These are phyloP conservation scores for Hiodon alosoides DNA, from an alignment of 2,113 vertebrate species.

Conservation along the genomic window DNA sequence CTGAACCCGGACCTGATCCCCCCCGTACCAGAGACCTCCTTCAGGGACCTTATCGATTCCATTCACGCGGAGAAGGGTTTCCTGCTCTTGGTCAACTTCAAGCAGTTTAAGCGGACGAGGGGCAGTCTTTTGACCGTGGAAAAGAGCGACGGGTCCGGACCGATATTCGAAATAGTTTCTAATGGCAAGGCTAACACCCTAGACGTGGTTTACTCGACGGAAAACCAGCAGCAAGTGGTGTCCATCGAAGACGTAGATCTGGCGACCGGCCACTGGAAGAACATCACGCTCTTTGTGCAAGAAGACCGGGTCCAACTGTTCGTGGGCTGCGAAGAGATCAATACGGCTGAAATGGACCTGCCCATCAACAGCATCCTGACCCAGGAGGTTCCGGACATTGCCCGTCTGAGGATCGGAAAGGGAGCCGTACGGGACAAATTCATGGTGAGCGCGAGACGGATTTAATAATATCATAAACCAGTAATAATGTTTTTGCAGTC, in stretches of 20 bases:
- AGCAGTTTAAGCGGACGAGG: constrained; percentile 79
- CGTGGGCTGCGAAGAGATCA: constrained; percentile 89
- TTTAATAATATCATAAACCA: background rate
- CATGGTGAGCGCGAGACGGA: constrained; percentile 67
- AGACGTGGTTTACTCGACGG: constrained; percentile 77
- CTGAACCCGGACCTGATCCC: constrained; percentile 85
- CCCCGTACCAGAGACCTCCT: constrained; percentile 73
- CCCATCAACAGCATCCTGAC: constrained; percentile 82
- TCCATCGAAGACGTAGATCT: constrained; percentile 83
- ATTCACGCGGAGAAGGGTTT: constrained; percentile 87
- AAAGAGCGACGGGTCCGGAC: constrained; percentile 75
- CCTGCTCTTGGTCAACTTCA: constrained; percentile 82
- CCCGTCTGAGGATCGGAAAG: constrained; percentile 80
- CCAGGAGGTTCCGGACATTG: constrained; percentile 70
- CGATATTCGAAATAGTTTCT: constrained; percentile 85
- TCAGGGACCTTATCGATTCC: constrained; percentile 88
- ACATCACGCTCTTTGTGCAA: constrained; percentile 90
- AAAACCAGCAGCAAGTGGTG: constrained; percentile 73
- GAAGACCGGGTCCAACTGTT: constrained; percentile 87
- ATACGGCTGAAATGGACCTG: constrained; percentile 77
- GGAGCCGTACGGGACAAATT: constrained; percentile 83
- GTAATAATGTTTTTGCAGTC: background rate
- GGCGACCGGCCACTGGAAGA: constrained; percentile 87
- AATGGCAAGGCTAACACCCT: constrained; percentile 86
- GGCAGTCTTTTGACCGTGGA: constrained; percentile 82